Evolutionary conservation across 2,113 vertebrate species (phyloP).

Genomic region (Cheirogaleus medius): DNA sequence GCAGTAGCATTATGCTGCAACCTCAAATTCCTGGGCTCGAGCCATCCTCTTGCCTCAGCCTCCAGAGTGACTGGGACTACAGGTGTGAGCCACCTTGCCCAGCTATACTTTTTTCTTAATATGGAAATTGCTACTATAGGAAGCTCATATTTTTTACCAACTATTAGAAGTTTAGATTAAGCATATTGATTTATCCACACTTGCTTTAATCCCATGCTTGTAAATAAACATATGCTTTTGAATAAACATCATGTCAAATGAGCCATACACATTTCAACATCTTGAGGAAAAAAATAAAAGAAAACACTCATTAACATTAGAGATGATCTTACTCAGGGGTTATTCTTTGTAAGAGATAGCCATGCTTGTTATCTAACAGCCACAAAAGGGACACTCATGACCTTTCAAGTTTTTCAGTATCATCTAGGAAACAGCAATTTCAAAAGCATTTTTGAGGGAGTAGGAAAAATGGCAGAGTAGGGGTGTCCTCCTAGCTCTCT

Average conservation of each 20-base stretch:
- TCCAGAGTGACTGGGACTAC: too few relatives aligned
- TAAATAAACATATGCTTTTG: background rate
- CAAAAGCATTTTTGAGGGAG: conserved; percentile 33
- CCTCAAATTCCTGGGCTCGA: too few relatives aligned
- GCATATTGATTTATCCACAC: background rate
- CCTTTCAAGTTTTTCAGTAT: conserved; percentile 42
- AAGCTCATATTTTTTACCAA: background rate
- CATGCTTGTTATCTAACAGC: background rate
- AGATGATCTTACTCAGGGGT: background rate
- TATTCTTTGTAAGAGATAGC: background rate
- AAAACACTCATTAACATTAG: background rate
- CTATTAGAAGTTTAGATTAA: background rate
- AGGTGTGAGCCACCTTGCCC: too few relatives aligned
- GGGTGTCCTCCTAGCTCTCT: too few relatives aligned
- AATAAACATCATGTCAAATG: background rate
- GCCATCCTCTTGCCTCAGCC: too few relatives aligned
- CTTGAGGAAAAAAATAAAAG: background rate
- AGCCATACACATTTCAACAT: background rate
- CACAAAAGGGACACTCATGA: background rate
- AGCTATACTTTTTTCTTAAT: background rate
- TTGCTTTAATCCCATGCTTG: background rate
- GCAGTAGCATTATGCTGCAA: too few relatives aligned
- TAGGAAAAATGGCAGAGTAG: too few relatives aligned
- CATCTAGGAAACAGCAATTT: conserved; percentile 29
- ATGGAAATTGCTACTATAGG: background rate